Percentiles rank a stretch among this genome's conserved stretches.
Evolutionary conservation across 2,113 vertebrate species (phyloP).

Genomic region (Plestiodon gilberti): DNA sequence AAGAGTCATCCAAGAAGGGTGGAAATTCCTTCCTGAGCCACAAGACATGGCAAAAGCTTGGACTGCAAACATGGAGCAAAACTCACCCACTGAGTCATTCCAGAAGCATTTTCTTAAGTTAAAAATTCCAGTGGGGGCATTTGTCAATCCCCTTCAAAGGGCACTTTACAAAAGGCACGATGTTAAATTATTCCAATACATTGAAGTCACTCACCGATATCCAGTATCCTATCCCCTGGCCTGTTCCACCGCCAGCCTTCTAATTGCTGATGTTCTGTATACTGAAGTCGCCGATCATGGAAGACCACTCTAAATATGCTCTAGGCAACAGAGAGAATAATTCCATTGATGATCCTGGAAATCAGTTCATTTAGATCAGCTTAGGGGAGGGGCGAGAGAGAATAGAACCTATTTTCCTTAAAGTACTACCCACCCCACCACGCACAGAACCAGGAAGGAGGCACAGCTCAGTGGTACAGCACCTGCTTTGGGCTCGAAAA

Average conservation of each 20-base stretch:
- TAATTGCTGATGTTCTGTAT: slow-evolving; percentile 97
- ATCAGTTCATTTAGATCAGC: background rate
- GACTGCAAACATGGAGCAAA: background rate
- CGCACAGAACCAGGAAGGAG: no score
- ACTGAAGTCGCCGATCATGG: slow-evolving; percentile 94
- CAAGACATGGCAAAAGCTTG: background rate
- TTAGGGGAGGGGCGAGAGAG: background rate
- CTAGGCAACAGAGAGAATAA: slow-evolving; percentile 56
- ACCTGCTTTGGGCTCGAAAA: no score
- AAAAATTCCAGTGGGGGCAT: background rate
- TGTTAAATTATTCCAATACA: background rate
- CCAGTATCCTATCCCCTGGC: slow-evolving; percentile 94
- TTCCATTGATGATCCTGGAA: background rate
- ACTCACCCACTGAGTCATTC: background rate
- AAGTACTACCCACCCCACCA: background rate
- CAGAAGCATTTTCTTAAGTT: background rate
- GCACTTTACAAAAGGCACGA: background rate
- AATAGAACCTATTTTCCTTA: background rate
- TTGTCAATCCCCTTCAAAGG: background rate
- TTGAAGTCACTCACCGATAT: slow-evolving; percentile 83
- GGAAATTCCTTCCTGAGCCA: background rate
- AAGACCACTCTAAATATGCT: slow-evolving; percentile 98
- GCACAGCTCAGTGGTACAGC: no score
- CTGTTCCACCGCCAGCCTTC: slow-evolving; percentile 98
- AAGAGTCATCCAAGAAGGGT: background rate